Evolutionary conservation across 2,888 invertebrate species (phyloP), one percentile per base, ranked within the genome.

Genomic region (Brachycybe producta): DNA sequence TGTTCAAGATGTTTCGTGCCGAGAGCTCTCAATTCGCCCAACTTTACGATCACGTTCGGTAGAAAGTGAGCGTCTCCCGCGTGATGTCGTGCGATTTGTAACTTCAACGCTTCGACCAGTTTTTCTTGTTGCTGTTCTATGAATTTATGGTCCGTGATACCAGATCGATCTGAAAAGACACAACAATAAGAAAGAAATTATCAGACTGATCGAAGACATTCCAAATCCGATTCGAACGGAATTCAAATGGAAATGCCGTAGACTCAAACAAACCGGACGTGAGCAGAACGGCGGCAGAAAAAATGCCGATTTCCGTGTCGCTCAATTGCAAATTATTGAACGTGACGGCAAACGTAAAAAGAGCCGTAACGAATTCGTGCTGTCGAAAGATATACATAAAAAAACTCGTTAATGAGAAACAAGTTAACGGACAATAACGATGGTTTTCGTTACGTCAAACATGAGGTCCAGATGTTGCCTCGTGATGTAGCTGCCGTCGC

Each of bases 291-390:
- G 85, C 79, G 26, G 84, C 90, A 7, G 86, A 83, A 69, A 84
- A 86, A 52, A 94, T 72, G 1, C 87, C 92, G 60, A 91, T 73
- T 71, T 95, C 95, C 28, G 88, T 82, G 63, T 95, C 94, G 60
- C 81, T 81, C 63, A 92, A 70, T 54, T 80, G 76, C 61, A 90
- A 59, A 52, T 64, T 61, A 57, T 80, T 80, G 62, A 90, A 72
- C 45, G 78, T 61, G 60, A 64, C 56, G 53, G 85, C 77, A 68
- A 90, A 86, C 61, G 82, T 80, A 69, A 90, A 75, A 65, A 92
- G 69, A n/a, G 80, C 77, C 40, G 77, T 72, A 19, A 86, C 82
- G 66, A 94, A 90, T 56, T 84, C 82, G 48, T 75, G 73, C 94
- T 94, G 74, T 5, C n/a, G n/a, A n/a, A 75, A 59, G 39, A 40